Evolutionary conservation across 2,888 invertebrate genomes (phyloP).

Genomic region (Pandemis corylana): DNA sequence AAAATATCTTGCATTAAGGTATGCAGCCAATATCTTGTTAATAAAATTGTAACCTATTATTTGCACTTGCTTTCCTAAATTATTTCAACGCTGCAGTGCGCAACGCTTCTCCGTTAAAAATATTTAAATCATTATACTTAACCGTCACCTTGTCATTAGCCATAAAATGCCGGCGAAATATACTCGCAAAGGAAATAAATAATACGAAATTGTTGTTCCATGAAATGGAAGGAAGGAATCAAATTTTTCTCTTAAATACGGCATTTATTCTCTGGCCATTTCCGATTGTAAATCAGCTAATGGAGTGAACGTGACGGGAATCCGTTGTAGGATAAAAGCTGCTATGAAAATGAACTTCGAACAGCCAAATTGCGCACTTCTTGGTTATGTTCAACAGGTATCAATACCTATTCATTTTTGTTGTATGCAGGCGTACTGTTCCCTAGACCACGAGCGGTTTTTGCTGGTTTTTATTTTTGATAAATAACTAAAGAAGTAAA

Average conservation of each 20-base stretch:
- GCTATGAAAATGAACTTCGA: slow-evolving; percentile 61
- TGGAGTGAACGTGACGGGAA: slow-evolving; percentile 69
- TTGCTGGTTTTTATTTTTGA: too few relatives aligned
- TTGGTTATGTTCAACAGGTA: slow-evolving; percentile 61
- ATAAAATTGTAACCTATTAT: background rate
- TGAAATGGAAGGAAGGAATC: slow-evolving; percentile 46
- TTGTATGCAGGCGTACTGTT: background rate
- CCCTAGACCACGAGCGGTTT: background rate
- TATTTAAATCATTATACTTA: slow-evolving; percentile 14
- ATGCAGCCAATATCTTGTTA: background rate
- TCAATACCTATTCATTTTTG: slow-evolving; percentile 39
- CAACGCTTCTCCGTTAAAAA: background rate
- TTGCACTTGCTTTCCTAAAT: background rate
- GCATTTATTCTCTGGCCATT: slow-evolving; percentile 55
- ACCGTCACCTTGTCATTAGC: slow-evolving; percentile 31
- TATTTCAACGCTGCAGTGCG: background rate
- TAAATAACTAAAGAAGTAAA: too few relatives aligned
- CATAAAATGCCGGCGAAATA: slow-evolving; percentile 23
- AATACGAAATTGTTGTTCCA: slow-evolving; percentile 44
- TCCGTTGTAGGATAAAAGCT: slow-evolving; percentile 54
- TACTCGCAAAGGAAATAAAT: slow-evolving; percentile 43
- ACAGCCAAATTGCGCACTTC: slow-evolving; percentile 55
- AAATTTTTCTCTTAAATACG: slow-evolving; percentile 45
- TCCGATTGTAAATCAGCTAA: slow-evolving; percentile 68
- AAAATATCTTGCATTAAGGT: too few relatives aligned